Base-by-base conservation (phyloP, 1,140 invertebrate genomes). In the Patella vulgata region DNA sequence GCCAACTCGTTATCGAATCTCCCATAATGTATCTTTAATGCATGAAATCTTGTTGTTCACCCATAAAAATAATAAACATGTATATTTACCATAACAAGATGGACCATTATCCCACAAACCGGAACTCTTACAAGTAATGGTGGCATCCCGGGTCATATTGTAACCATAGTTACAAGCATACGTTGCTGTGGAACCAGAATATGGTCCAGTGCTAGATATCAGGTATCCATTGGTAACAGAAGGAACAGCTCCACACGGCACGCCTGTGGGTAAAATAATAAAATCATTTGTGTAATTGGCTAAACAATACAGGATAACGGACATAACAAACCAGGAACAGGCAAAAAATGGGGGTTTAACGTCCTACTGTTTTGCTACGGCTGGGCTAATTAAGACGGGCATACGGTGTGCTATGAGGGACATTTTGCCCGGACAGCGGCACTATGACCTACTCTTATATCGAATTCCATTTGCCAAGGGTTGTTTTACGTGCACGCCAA, bases 81-180 rank as follows among this genome's bases (percentile, higher is more conserved):
- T n/a, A 23, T 21, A 51, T 48, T 52, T 27, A 68, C 66, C 60
- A 52, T 23, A 47, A 56, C 68, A 70, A 31, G 57, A 30, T 9
- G 68, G 60, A 21, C 60, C 53, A 9, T 46, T 52, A 4, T 48
- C 48, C 68, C 68, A 71, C 12, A 27, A 12, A 23, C 59, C 60
- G 17, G 53, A 61, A 63, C 60, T 64, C 40, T 40, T 47, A 51
- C 68, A 71, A 1, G 40, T 58, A 17, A 66, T 55, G n/a, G 54
- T 52, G 2, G 47, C 5, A 14, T 43, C 33, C 25, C 19, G 44
- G n/a, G 55, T 40, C 44, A 54, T 39, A 40, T 36, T 46, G 47
- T 64, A 64, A 3, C 68, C 68, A 27, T n/a, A 27, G 1, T 58
- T 48, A 59, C 68, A 71, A 21, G 39, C 4, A 48, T 71, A 71